Conservation (phyloP, 2,888 invertebrate species). For the Seira musarum region DNA sequence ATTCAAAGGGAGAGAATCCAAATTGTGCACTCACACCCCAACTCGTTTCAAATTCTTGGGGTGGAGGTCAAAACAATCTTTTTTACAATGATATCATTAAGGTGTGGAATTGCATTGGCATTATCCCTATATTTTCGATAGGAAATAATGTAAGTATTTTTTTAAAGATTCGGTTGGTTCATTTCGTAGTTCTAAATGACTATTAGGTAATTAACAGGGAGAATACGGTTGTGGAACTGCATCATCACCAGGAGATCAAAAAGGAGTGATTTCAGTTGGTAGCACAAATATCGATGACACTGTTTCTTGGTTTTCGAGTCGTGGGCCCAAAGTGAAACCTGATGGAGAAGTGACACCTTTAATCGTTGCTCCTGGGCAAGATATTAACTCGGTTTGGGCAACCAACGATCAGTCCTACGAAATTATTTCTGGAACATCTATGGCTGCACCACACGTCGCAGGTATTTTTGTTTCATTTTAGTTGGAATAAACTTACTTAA, state of each 20-base stretch:
- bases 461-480: background rate
- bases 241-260: slow-evolving; percentile 22
- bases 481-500: too few species aligned
- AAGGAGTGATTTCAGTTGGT: slow-evolving; percentile 21
- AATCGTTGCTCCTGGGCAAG: slow-evolving; percentile 36
- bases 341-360: slow-evolving; percentile 15
- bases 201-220: too few species aligned
- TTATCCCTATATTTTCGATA: slow-evolving; percentile 24
- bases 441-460: slow-evolving; percentile 35
- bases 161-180: too few species aligned
- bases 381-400: slow-evolving; percentile 31
- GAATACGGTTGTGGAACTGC: slow-evolving; percentile 29
- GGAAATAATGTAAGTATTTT: slow-evolving; percentile 46
- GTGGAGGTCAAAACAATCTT: slow-evolving; percentile 22
- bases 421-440: slow-evolving; percentile 28
- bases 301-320: slow-evolving; percentile 33
- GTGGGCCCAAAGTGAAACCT: slow-evolving; percentile 21
- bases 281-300: slow-evolving; percentile 29
- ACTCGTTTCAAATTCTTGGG: slow-evolving; percentile 40
- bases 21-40: slow-evolving; percentile 31
- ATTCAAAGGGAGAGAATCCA: background rate
- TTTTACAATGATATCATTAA: slow-evolving; percentile 33
- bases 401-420: slow-evolving; percentile 30
- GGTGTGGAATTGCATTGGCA: slow-evolving; percentile 28
- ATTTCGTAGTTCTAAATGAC: too few species aligned